Percentiles rank a stretch among this genome's conserved stretches.
Conservation (phyloP, 2,113 vertebrate genomes). For the Seriola quinqueradiata region DNA sequence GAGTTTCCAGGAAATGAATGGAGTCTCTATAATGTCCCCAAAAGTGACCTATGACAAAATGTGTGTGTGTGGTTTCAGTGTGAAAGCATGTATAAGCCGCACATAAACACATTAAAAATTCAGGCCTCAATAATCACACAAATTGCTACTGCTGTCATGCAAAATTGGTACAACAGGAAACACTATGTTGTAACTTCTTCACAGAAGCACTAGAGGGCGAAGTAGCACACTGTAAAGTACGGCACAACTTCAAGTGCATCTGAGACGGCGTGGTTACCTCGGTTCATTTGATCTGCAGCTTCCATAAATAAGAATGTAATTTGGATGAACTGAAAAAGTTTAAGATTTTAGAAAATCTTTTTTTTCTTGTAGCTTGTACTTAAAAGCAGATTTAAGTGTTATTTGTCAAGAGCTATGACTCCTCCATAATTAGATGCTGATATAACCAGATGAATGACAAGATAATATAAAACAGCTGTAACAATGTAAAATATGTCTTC, state of each 20-base stretch:
- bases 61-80: not conserved
- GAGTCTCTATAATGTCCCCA: no score
- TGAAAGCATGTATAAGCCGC: not conserved
- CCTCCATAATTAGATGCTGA: no score
- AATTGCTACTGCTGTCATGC: not conserved
- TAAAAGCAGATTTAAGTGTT: no score
- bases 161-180: not conserved
- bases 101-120: not conserved
- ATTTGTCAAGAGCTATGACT: no score
- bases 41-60: no score
- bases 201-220: conserved; percentile 65
- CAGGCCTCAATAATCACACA: not conserved
- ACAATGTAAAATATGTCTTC: no score
- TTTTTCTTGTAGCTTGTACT: no score
- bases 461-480: no score
- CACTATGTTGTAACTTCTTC: conserved; percentile 35
- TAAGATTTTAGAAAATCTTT: not conserved
- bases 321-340: not conserved
- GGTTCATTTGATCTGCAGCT: not conserved
- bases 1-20: no score
- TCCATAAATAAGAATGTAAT: not conserved
- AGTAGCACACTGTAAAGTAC: conserved; percentile 10
- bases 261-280: not conserved
- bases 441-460: no score
- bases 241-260: not conserved